Percentiles rank a stretch among this genome's conserved stretches.
These are phyloP conservation scores for Enteromius paludinosus DNA, from an alignment of 2,797 vertebrate genomes.

Conservation along the genomic window DNA sequence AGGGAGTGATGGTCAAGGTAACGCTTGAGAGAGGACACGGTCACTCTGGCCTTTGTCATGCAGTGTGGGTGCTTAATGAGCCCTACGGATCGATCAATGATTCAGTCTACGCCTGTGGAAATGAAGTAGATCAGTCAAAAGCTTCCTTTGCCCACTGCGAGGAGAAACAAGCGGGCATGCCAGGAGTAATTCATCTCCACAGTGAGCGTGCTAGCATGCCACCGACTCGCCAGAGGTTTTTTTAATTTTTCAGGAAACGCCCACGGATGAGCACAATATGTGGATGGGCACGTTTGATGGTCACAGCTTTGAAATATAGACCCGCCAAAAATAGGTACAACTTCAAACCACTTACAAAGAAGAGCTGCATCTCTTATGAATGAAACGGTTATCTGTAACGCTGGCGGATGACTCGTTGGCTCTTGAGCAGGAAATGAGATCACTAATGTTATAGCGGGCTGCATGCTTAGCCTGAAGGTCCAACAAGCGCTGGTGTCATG, in stretches of 20 bases:
- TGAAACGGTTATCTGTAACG: background rate
- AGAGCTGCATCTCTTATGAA: slow-evolving; percentile 8
- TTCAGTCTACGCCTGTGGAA: slow-evolving; percentile 72
- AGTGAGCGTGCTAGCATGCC: slow-evolving; percentile 24
- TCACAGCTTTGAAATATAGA: slow-evolving; percentile 26
- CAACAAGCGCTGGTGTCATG: slow-evolving; percentile 25
- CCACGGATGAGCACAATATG: background rate
- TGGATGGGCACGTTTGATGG: slow-evolving; percentile 1
- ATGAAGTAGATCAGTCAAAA: slow-evolving; percentile 79
- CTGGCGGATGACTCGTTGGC: slow-evolving; percentile 24
- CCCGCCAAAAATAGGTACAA: background rate
- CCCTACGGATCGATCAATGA: slow-evolving; percentile 78
- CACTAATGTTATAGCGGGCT: background rate
- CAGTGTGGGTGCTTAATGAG: slow-evolving; percentile 75
- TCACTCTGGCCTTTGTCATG: slow-evolving; percentile 69
- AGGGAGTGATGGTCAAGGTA: slow-evolving; percentile 49
- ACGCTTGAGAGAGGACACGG: slow-evolving; percentile 60
- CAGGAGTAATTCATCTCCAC: slow-evolving; percentile 55
- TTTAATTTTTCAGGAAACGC: background rate
- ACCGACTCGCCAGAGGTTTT: too few relatives aligned
- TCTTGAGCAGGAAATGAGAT: slow-evolving; percentile 27
- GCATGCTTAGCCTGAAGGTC: slow-evolving; percentile 15
- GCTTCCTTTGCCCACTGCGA: slow-evolving; percentile 49
- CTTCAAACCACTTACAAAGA: slow-evolving; percentile 19
- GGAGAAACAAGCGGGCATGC: slow-evolving; percentile 42